These are phyloP conservation scores for Benthochromis sp. DNA, from an alignment of 2,113 vertebrate genomes.

Conservation along the genomic window DNA sequence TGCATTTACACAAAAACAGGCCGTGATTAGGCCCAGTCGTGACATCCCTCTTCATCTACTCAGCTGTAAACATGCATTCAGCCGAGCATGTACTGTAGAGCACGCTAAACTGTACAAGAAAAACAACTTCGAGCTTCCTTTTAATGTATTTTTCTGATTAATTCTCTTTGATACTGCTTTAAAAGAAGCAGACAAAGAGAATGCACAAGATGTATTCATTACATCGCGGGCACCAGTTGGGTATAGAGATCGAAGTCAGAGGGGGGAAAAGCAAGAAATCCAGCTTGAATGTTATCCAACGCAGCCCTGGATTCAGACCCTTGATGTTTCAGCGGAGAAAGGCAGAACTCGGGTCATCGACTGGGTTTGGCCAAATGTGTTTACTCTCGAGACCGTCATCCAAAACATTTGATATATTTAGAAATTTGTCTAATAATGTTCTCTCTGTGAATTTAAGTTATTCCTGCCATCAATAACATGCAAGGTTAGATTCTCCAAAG, in stretches of 20 bases:
- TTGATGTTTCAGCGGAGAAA: neutral
- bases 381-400: neutral
- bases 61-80: conserved; percentile 21
- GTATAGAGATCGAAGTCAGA: neutral
- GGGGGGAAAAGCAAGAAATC: neutral
- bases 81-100: neutral
- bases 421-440: neutral
- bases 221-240: neutral
- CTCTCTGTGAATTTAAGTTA: neutral
- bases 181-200: conserved; percentile 34
- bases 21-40: neutral
- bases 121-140: conserved; percentile 6
- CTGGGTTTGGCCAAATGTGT: neutral
- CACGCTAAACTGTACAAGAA: conserved; percentile 15
- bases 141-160: neutral
- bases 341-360: neutral
- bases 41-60: conserved; percentile 6
- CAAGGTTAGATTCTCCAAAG: neutral
- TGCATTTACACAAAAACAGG: neutral
- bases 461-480: neutral
- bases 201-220: conserved; percentile 4
- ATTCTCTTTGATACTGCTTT: conserved; percentile 41
- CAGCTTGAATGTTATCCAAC: neutral
- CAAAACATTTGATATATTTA: neutral
- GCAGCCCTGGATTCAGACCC: neutral